Base-by-base conservation (phyloP, 2,888 invertebrate genomes). In the Alloplasta piceator region DNA sequence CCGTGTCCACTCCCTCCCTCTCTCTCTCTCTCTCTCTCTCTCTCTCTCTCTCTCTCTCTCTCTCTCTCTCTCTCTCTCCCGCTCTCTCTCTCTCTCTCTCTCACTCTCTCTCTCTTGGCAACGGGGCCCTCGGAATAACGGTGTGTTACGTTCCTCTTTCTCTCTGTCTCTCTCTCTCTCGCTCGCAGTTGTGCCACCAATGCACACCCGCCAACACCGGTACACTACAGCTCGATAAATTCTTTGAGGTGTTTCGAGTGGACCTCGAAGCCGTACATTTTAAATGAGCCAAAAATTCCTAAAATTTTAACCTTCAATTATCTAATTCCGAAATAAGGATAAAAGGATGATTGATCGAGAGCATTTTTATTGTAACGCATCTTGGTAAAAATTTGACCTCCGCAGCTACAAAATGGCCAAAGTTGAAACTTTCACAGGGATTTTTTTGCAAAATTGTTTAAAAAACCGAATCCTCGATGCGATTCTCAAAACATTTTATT, bases 101-200 rank as follows among this genome's bases (percentile, higher is more conserved):
- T 56, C 58, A 64, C 56, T 56, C 61, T 67, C 36, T 48, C 43
- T 48, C 68, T 48, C 46, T 26, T 26, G 50, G 64, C 61, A 82
- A 82, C 83, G 78, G 83, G 75, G 76, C 81, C 68, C 82, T 75
- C 63, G 78, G 61, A 80, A 61, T 86, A 89, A 89, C 89, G 89
- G 89, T 89, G 85, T 87, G 86, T 87, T 88, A 82, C 81, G 81
- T 78, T 82, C 70, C 73, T 71, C 72, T 50, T 55, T 67, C 77
- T 66, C 26, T 6, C 55, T 43, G 10, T 58, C 61, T 61, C 72
- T 41, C 46, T 61, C 61, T 36, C 68, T 75, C 56, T 68, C 68
- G 46, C 63, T 16, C 64, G 56, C 46, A 48, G 48, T 61, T 16
- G 50, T 36, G 67, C 78, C 78, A 80, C 66, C 10, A 16, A 52